Base-by-base conservation (phyloP, 2,888 invertebrate species). In the Apodemia zela region DNA sequence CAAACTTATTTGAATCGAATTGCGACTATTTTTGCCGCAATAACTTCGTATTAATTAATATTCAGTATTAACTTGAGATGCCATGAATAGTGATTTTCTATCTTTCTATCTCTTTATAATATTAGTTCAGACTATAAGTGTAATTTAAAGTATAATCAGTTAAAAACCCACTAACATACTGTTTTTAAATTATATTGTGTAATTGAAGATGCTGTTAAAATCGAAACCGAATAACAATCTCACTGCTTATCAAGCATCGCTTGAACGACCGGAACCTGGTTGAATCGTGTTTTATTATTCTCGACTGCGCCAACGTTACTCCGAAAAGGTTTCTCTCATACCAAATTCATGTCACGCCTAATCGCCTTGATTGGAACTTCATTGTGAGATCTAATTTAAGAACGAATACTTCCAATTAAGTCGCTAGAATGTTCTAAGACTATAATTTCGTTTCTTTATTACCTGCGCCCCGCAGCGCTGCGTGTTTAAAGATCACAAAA, bases 311-410 rank as follows among this genome's bases (percentile, higher is more conserved):
- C 51, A 21, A 51, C 25, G 54, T 54, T 54, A 13, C 7, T 21
- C 15, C 54, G 54, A 54, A 54, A 54, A 15, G 54, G 54, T 54
- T 54, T 54, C 54, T 54, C 54, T 54, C 54, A 54, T 54, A 15
- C 25, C 5, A 13, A 54, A 54, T 54, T 54, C 54, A 18, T 21
- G 51, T 51, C 51, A 51, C 21, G 51, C 5, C 51, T 51, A 51
- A 51, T 51, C 51, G 51, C 18, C 51, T 51, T 51, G 51, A 51
- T 51, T 21, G 51, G 51, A 51, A 51, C 21, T 51, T 21, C 51
- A 51, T 51, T 51, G 21, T 51, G 25, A 21, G 51, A 21, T 51
- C 51, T 51, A 51, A 51, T 51, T 51, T 51, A 49, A 18, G 49
- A 49, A 49, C 10, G 49, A 49, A 18, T 49, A 49, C 21, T 49